Evolutionary conservation across 2,888 invertebrate species (phyloP), one percentile per base, ranked within the genome.

Genomic region (Hofmannophila pseudospretella): DNA sequence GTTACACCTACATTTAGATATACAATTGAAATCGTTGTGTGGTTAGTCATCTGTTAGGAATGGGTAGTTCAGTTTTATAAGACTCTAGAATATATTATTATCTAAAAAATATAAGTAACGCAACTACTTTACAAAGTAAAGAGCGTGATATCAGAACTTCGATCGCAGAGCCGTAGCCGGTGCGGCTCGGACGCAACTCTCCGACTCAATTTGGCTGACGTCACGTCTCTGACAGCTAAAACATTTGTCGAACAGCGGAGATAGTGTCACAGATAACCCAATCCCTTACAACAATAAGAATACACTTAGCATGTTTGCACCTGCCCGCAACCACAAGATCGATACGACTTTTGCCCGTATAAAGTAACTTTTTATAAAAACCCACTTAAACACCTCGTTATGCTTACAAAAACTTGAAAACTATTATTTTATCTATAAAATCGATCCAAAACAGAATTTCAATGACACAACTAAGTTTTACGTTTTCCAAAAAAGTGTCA

Each of bases 271-370:
- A 74, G 86, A 86, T 86, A 85, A 85, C 71, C 71, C 76, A 77
- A 82, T 77, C 85, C 84, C 80, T 81, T 80, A 81, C 73, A 82
- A 86, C 84, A 85, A 86, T 85, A 73, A 80, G 80, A 84, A 82
- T 64, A 84, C 84, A 86, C 84, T 86, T 86, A 84, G 75, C 81
- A 80, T 84, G 84, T 86, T 85, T 85, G 84, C 86, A 86, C 86
- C 86, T 86, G 86, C 85, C 54, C 54, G 66, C 65, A 53, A 47
- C 58, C 56, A 27, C 51, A 58, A 69, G 69, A 73, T 71, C 67
- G 69, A 81, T 79, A 69, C 59, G 52, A 58, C 62, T 63, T 56
- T 49, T 50, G 56, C 70, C 74, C 71, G 69, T 72, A 74, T 75
- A 68, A 26, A 14, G 25, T 34, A 14, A 36, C 42, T 43, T 32